phyloP scores from a whole-genome alignment of 2,113 vertebrate genomes.

The Spea multiplicata region DNA sequence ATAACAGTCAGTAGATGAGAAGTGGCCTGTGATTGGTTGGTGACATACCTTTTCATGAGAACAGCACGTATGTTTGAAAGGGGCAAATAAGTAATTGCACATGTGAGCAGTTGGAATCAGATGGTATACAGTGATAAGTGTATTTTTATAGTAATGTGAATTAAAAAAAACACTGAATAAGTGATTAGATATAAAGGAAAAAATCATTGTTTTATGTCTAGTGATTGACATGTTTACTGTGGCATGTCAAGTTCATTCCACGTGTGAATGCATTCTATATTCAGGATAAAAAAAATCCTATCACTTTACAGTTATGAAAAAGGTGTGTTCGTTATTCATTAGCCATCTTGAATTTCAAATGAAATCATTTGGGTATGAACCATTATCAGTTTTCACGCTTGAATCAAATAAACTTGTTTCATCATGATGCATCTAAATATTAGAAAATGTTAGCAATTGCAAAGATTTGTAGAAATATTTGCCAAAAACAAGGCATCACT shows the following conservation, averaged over 20 bases:
- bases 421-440: neutral
- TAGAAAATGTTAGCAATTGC: conserved; percentile 1
- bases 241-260: neutral
- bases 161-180: neutral
- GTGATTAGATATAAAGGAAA: neutral
- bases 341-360: conserved; percentile 15
- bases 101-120: no score
- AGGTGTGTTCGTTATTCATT: conserved; percentile 1
- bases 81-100: no score
- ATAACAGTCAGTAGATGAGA: no score
- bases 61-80: no score
- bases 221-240: neutral
- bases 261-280: neutral
- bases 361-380: neutral
- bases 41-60: no score
- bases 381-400: neutral
- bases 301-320: conserved; percentile 2
- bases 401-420: conserved; percentile 1
- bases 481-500: no score
- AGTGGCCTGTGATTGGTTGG: no score
- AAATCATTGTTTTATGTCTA: neutral
- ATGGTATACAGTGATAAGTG: no score
- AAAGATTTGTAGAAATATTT: no score
- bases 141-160: no score
- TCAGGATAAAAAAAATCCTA: neutral